Percentiles rank a stretch among this genome's conserved stretches.
Conservation (phyloP, 2,797 vertebrate species). For the Monodelphis domestica region DNA sequence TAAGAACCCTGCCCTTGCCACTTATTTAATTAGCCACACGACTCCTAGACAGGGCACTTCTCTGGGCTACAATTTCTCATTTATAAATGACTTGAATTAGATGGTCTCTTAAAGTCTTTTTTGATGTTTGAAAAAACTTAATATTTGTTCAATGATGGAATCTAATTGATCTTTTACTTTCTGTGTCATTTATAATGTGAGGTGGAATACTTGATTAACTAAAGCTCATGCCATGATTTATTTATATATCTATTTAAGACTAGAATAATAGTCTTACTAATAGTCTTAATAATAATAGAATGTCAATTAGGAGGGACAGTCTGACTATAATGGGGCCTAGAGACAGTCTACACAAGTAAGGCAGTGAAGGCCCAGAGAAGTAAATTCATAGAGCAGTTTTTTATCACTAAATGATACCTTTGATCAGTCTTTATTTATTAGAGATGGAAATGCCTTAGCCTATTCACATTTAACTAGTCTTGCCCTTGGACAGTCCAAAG, state of each 20-base stretch:
- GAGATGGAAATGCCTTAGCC: background rate
- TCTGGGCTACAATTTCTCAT: background rate
- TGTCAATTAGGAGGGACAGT: background rate
- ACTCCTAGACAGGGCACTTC: background rate
- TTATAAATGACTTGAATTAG: background rate
- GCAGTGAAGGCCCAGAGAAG: background rate
- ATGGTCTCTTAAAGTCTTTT: background rate
- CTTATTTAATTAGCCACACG: background rate
- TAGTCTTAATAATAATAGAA: too few species aligned
- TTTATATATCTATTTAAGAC: background rate
- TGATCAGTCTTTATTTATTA: background rate
- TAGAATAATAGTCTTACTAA: too few species aligned
- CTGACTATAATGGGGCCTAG: background rate
- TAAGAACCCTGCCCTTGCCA: background rate
- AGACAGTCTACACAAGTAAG: background rate
- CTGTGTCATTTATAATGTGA: background rate
- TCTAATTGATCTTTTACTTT: background rate
- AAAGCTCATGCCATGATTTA: background rate
- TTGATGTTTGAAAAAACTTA: background rate
- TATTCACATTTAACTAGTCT: background rate
- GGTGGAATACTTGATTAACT: background rate
- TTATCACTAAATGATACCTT: background rate
- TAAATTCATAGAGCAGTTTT: background rate
- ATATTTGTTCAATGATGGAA: background rate
- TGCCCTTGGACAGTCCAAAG: background rate